phyloP scores from a whole-genome alignment of 2,113 vertebrate species.

The Eptesicus fuscus region DNA sequence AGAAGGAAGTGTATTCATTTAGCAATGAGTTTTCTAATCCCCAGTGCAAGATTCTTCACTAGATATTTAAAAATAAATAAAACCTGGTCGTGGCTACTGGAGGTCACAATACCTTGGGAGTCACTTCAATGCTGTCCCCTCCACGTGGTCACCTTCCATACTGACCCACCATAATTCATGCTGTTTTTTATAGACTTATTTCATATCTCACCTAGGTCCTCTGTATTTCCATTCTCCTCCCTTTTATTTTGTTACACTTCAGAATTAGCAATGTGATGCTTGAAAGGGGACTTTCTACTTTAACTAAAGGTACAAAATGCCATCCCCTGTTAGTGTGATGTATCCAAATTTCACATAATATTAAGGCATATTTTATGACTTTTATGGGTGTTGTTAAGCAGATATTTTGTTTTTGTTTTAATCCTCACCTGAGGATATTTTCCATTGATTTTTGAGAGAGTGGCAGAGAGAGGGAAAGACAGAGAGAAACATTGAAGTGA shows the following conservation, averaged over 20 bases:
- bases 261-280: neutral
- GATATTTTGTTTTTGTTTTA: no score
- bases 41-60: neutral
- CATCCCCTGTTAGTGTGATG: neutral
- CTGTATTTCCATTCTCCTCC: neutral
- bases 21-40: neutral
- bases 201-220: neutral
- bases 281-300: neutral
- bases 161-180: neutral
- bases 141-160: neutral
- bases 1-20: neutral
- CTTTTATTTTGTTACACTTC: neutral
- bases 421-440: no score
- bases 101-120: neutral
- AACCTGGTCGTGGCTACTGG: neutral
- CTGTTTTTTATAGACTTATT: neutral
- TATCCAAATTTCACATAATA: neutral
- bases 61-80: neutral
- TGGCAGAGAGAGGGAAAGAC: no score
- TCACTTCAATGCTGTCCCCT: neutral
- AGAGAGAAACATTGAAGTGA: no score
- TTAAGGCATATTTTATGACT: neutral
- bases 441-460: no score
- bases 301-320: neutral
- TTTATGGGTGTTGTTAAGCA: neutral